Conservation (phyloP, 2,797 vertebrate species). For the Falco cherrug region DNA sequence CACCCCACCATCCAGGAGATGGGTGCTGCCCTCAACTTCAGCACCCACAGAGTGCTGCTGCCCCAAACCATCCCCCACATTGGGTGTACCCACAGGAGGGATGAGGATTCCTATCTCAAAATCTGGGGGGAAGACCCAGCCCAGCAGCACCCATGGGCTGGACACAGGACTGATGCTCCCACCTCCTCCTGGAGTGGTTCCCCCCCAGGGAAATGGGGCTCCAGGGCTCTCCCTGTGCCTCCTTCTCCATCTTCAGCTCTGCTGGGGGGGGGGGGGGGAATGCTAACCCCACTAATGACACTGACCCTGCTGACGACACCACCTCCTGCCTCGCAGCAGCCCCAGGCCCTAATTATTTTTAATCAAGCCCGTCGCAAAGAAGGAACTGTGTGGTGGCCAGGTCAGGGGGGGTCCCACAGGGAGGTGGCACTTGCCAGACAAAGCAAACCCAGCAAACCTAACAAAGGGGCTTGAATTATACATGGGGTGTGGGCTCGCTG, state of each 20-base stretch:
- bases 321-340: rapidly evolving
- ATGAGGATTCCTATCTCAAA: neutral
- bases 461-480: slow-evolving; percentile 7
- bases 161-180: neutral
- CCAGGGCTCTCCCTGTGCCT: neutral
- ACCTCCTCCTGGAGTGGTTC: neutral
- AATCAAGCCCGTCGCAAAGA: neutral
- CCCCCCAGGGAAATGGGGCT: neutral
- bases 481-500: neutral
- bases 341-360: neutral
- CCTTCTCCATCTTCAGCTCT: neutral
- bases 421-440: neutral
- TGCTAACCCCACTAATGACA: neutral
- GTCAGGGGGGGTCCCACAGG: neutral
- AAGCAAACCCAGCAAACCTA: neutral
- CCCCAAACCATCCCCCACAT: neutral
- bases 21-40: neutral
- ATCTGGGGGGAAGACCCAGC: neutral
- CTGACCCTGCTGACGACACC: rapidly evolving
- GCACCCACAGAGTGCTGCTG: neutral
- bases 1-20: rapidly evolving
- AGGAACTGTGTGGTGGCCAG: rapidly evolving
- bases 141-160: neutral
- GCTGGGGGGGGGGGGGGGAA: neutral
- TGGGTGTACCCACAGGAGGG: neutral